Evolutionary conservation across 2,797 vertebrate species (phyloP), one percentile per base, ranked within the genome.

Genomic region (Melopsittacus undulatus): DNA sequence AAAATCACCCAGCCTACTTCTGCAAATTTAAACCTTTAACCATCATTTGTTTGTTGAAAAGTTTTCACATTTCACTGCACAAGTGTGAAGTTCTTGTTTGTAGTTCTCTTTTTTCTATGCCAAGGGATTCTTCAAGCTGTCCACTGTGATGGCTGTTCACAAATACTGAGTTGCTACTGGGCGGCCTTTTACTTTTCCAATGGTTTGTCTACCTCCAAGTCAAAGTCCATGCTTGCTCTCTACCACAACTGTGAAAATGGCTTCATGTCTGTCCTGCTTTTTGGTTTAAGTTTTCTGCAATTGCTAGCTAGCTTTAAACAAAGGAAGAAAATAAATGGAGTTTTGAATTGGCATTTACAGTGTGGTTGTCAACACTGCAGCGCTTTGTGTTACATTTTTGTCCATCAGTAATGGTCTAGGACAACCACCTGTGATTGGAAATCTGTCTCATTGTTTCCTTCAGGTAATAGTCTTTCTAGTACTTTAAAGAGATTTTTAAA

Each of bases 251-350:
- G 22, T 84, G 68, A 87, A 66, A 24, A 36, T 40, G 82, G 9
- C 16, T 85, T 83, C 52, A 34, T 78, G 22, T 52, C 61, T 90
- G 45, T 89, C 59, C 57, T 56, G 10, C 51, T 61, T 94, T 90
- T 95, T 90, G 56, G 62, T 96, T 93, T 90, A 89, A 74, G 18
- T 75, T 87, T 95, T 94, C 94, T 93, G 90, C n/a, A 90, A 43
- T 92, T 94, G 74, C 91, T 85, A 92, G 59, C 59, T 96, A 91
- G 83, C 88, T 96, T 95, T 91, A 96, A 96, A 90, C 64, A 95
- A 89, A 90, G 59, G 46, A 90, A 86, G 59, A 80, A 88, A 95
- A 89, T 94, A 70, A 96, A 67, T 92, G 48, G 72, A 57, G 48
- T 94, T 96, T 92, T 92, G 73, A 95, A 89, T 92, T 94, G 78